phyloP scores from a whole-genome alignment of 2,113 vertebrate genomes.

The Neodon shergylaensis region DNA sequence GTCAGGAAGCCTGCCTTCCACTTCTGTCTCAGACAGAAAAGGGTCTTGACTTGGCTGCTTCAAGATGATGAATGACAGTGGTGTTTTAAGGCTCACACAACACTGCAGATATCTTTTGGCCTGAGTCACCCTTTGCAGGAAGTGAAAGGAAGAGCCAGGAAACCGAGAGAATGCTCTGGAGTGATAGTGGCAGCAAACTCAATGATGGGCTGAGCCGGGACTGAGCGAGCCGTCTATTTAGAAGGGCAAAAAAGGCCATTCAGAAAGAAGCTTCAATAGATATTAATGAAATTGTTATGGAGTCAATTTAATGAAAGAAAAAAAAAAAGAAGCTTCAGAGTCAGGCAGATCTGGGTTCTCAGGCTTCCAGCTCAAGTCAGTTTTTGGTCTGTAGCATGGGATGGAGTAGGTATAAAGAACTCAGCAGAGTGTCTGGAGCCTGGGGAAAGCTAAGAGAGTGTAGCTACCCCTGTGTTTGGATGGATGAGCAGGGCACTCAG shows the following conservation, averaged over 20 bases:
- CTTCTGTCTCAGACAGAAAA: neutral
- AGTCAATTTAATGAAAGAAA: neutral
- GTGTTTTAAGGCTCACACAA: neutral
- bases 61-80: neutral
- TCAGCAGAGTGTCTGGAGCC: neutral
- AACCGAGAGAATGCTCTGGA: neutral
- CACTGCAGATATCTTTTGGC: neutral
- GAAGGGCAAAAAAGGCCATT: neutral
- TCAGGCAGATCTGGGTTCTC: neutral
- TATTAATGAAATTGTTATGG: neutral
- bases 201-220: neutral
- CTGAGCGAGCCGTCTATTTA: too few relatives aligned
- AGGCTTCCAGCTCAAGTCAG: neutral
- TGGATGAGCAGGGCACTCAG: neutral
- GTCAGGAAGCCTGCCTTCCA: neutral
- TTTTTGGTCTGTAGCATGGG: neutral
- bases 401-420: neutral
- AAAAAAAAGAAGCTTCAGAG: neutral
- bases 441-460: neutral
- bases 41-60: constrained; percentile 51
- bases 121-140: neutral
- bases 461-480: neutral
- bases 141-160: neutral
- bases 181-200: neutral
- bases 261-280: neutral